A percentile compares a stretch with the other conserved stretches of the same genome.
Conservation (phyloP, 35 echinoderm and acorn worm genomes). For the Ophiothrix spiculata region DNA sequence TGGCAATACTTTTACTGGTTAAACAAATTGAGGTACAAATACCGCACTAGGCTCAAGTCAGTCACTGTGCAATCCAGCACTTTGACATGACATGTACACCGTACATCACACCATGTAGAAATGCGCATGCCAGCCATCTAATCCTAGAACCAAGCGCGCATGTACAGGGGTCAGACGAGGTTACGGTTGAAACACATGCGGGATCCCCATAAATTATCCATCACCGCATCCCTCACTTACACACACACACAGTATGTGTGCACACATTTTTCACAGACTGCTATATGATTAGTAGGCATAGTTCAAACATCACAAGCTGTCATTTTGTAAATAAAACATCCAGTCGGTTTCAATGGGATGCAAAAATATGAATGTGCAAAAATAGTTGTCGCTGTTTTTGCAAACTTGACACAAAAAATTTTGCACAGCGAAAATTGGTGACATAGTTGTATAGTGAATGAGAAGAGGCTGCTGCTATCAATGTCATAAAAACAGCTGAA, state of each 20-base stretch:
- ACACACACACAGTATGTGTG: no score
- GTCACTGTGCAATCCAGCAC: background rate
- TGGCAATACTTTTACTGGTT: background rate
- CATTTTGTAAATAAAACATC: no score
- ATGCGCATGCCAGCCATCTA: background rate
- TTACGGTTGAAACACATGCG: background rate
- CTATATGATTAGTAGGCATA: no score
- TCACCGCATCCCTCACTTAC: no score
- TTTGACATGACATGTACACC: background rate
- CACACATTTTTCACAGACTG: no score
- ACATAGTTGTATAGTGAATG: background rate
- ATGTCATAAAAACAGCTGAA: background rate
- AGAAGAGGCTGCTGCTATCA: background rate
- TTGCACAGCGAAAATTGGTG: background rate
- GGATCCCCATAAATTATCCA: background rate
- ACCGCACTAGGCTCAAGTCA: background rate
- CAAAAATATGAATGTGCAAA: no score
- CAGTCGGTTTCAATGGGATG: no score
- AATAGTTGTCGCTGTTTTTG: no score
- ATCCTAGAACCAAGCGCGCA: background rate
- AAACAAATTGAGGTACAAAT: background rate
- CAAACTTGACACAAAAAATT: no score
- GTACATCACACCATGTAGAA: background rate
- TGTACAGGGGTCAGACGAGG: background rate
- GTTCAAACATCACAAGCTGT: no score